phyloP scores from a whole-genome alignment of 1,140 invertebrate genomes.

The Andrena cerasifolii region DNA sequence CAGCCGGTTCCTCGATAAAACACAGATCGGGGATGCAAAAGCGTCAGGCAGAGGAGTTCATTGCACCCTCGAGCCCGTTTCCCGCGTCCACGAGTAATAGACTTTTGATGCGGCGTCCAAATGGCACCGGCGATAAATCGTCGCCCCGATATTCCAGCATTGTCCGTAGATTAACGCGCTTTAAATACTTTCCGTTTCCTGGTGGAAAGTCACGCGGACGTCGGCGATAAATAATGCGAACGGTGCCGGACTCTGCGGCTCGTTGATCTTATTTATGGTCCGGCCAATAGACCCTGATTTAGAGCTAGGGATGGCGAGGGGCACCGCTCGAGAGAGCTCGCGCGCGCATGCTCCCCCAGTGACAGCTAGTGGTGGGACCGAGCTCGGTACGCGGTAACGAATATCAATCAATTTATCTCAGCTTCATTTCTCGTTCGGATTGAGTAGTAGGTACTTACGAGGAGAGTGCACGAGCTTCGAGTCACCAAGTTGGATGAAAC shows the following conservation, averaged over 20 bases:
- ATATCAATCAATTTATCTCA: too few relatives aligned
- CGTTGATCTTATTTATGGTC: constrained; percentile 62
- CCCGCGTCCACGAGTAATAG: constrained; percentile 31
- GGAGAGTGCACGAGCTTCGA: too few relatives aligned
- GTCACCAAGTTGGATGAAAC: too few relatives aligned
- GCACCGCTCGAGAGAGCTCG: too few relatives aligned
- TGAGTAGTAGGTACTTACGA: too few relatives aligned
- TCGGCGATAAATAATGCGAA: constrained; percentile 12
- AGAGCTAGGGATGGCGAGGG: constrained; percentile 29
- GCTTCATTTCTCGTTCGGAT: too few relatives aligned
- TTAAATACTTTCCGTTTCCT: constrained; percentile 32
- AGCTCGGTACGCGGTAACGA: too few relatives aligned
- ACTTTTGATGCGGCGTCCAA: constrained; percentile 34
- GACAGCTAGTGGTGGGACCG: too few relatives aligned
- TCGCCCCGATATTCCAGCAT: constrained; percentile 15
- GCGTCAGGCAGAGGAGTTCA: neutral
- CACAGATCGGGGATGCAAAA: neutral
- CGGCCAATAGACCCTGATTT: constrained; percentile 57
- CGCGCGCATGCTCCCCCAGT: too few relatives aligned
- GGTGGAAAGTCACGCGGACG: too few relatives aligned
- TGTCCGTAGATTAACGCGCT: constrained; percentile 28
- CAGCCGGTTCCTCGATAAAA: constrained; percentile 18
- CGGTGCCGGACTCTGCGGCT: constrained; percentile 5
- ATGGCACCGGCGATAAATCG: constrained; percentile 36
- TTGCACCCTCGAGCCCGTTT: neutral